Base-by-base conservation (phyloP, 2,888 invertebrate genomes). In the Carpatolechia fugitivella region DNA sequence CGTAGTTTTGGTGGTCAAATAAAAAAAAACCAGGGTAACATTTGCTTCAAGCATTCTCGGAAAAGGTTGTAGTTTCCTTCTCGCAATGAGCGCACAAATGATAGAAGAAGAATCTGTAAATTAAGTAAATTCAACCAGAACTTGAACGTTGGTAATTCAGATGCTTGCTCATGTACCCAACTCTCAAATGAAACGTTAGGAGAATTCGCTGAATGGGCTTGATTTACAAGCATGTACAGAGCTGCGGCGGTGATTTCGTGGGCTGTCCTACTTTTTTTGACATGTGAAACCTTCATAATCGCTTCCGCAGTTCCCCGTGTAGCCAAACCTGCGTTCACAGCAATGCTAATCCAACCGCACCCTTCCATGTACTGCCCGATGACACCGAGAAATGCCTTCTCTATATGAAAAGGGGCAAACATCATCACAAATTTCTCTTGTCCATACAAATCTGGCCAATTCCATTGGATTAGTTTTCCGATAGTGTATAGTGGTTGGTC, bases 321-420 rank as follows among this genome's bases (percentile, higher is more conserved):
- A 41, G 31, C 38, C 52, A 52, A 52, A 10, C 52, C 52, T 52
- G 52, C 52, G 30, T 52, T 52, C n/a, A 52, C 52, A 38, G 38
- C 52, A 52, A 52, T 20, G 38, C 44, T 44, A 41, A 52, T 52
- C 52, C 44, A 44, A 24, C 52, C 52, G 30, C 52, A 44, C 29
- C 52, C 52, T 14, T 38, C 38, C 52, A 52, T 52, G 38, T 52
- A 52, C 52, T 52, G 52, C 14, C 31, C 52, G 52, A 52, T 44
- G 52, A 52, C 52, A 41, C 52, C 52, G 30, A 52, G 52, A 52
- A 52, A 52, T 52, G 52, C 52, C 38, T 52, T 52, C 52, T 52
- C 52, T 29, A 52, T 52, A 52, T 52, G 52, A 14, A 52, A 52
- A 38, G 52, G 52, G 44, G 52, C 52, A 52, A 52, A 52, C 52